Base-by-base conservation (phyloP, 1,140 invertebrate species). In the Trichonephila clavipes region DNA sequence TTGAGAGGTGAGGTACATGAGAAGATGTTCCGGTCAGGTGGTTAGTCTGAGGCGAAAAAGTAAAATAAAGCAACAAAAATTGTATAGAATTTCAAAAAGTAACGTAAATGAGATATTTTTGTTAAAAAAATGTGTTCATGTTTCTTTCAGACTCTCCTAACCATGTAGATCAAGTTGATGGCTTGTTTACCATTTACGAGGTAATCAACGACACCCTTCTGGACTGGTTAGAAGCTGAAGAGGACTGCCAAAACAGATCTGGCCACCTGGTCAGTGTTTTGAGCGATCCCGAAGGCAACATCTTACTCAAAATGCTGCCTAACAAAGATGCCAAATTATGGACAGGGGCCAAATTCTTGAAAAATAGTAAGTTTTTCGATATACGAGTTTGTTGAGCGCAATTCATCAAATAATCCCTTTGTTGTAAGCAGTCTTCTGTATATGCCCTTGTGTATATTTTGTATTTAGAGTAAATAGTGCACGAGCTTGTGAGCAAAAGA, bases 261-360 rank as follows among this genome's bases (percentile, higher is more conserved):
- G 93, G 93, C 1, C 93, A 94, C 18, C 61, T 94, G 40, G 58
- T 62, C 16, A 94, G 88, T 58, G 0, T 94, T 14, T 18, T 89
- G n/a, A 69, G 12, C 3, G 88, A 94, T 14, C n/a, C 24, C 0
- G 93, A 94, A 12, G 62, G n/a, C 18, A 94, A 90, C 28, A 51
- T 21, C 0, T 14, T 94, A n/a, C 81, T 94, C 12, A 28, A 86
- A 12, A 18, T 94, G 28, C 24, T 94, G 1, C 93, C 93, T 19
- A 16, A 21, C 59, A 90, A 69, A 85, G 61, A 85, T 40, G 61
- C 81, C 28, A 69, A 85, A 58, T 6, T 94, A 0, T 94, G 93
- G 93, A 94, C 77, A 21, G 93, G 93, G 2, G 81, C 44, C 16
- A 94, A 86, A 86, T n/a, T 94, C 21, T 19, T 34, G 51, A 61